Percentiles rank a stretch among this genome's conserved stretches.
phyloP scores from a whole-genome alignment of 2,888 invertebrate genomes.

The Chloroclysta siterata region DNA sequence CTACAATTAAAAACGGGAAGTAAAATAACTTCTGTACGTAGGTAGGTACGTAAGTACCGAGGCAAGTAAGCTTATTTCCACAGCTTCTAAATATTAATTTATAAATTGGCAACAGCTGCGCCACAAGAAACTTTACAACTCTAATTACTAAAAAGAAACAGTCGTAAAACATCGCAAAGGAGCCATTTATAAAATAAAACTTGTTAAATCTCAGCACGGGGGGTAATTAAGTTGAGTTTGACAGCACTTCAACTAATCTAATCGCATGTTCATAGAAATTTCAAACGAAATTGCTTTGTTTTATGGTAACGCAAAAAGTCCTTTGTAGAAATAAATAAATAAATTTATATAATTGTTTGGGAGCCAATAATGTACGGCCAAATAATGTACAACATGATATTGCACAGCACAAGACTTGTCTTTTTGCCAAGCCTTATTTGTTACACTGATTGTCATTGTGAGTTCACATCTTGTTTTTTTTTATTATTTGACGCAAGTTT shows the following conservation, averaged over 20 bases:
- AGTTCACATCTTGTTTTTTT: too few relatives aligned
- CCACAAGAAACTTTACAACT: slow-evolving; percentile 25
- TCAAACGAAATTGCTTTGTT: slow-evolving; percentile 27
- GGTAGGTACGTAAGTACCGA: background rate
- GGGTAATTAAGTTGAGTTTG: slow-evolving; percentile 31
- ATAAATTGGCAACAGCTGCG: slow-evolving; percentile 24
- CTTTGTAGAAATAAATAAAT: background rate
- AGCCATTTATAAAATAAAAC: slow-evolving; percentile 39
- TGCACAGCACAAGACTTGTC: too few relatives aligned
- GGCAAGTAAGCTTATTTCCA: background rate
- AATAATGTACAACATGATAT: too few relatives aligned
- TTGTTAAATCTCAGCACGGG: slow-evolving; percentile 35
- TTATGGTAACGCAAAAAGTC: slow-evolving; percentile 8
- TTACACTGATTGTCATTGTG: too few relatives aligned
- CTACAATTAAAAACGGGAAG: too few relatives aligned
- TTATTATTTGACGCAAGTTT: too few relatives aligned
- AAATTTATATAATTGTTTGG: too few relatives aligned
- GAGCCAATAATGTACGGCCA: too few relatives aligned
- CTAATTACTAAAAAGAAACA: slow-evolving; percentile 41
- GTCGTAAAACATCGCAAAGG: slow-evolving; percentile 40
- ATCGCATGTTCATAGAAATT: slow-evolving; percentile 32
- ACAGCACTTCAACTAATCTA: slow-evolving; percentile 36
- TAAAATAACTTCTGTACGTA: too few relatives aligned
- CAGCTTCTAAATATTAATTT: slow-evolving; percentile 5
- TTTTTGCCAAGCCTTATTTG: too few relatives aligned